Evolutionary conservation across 2,113 vertebrate genomes (phyloP).

Genomic region (Megaptera novaeangliae): DNA sequence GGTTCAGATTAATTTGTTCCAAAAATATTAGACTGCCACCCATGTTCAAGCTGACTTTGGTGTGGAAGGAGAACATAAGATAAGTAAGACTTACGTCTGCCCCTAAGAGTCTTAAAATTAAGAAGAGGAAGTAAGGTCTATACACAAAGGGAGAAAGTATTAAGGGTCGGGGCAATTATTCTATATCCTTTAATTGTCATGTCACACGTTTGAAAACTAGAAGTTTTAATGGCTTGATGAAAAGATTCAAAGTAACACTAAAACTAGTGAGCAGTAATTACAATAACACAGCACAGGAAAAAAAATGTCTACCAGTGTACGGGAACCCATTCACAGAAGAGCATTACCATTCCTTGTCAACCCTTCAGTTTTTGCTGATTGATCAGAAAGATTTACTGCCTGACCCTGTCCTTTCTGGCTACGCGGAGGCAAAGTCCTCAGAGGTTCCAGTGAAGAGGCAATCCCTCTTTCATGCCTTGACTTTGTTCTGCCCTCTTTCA

Average conservation of each 20-base stretch:
- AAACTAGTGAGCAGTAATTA: not conserved
- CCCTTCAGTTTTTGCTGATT: not conserved
- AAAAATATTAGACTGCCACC: constrained; percentile 9
- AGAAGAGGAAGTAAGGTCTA: not conserved
- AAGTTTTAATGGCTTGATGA: not conserved
- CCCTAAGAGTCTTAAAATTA: constrained; percentile 13
- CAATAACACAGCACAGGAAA: not conserved
- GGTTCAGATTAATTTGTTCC: not conserved
- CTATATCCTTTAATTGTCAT: not conserved
- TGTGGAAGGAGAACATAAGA: not conserved
- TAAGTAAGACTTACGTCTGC: not conserved
- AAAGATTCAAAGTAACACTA: not conserved
- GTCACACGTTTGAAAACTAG: not conserved
- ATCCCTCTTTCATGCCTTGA: not conserved
- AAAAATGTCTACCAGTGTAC: not conserved
- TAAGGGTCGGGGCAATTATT: not conserved
- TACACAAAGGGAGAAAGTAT: not conserved
- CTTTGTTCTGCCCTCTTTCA: not conserved
- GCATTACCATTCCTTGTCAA: not conserved
- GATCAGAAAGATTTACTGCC: not conserved
- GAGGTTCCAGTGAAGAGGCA: not conserved
- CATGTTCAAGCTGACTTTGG: not conserved
- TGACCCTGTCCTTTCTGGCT: not conserved
- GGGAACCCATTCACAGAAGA: not conserved
- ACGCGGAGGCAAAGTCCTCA: not conserved